A percentile compares a stretch with the other conserved stretches of the same genome.
Evolutionary conservation across 2,113 vertebrate genomes (phyloP).

Genomic region (Arenaria interpres): DNA sequence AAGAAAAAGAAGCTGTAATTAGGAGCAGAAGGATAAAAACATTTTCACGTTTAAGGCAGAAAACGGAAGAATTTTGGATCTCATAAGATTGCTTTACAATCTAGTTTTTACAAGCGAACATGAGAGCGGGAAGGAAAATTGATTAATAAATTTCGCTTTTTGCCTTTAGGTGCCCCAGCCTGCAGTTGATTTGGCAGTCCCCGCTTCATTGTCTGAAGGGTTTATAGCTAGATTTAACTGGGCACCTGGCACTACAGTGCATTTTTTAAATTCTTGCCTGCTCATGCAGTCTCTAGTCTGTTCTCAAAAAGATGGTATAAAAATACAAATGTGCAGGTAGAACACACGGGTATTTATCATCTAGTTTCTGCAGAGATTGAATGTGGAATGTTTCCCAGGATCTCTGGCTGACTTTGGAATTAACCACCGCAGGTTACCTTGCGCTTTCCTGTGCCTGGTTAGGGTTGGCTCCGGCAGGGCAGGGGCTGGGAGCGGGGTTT

Average conservation of each 20-base stretch:
- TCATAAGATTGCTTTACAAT: conserved; percentile 6
- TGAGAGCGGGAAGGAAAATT: conserved; percentile 59
- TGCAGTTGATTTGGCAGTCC: conserved; percentile 67
- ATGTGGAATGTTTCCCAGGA: neutral
- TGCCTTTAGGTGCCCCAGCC: conserved; percentile 59
- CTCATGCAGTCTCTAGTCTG: neutral
- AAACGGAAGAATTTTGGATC: conserved; percentile 49
- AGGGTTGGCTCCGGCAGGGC: neutral
- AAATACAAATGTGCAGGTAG: neutral
- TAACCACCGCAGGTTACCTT: neutral
- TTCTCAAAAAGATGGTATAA: neutral
- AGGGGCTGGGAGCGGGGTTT: neutral
- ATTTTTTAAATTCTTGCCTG: conserved; percentile 9
- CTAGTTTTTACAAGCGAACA: conserved; percentile 18
- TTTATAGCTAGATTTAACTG: conserved; percentile 54
- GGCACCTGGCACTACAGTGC: conserved; percentile 25
- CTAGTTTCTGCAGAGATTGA: neutral
- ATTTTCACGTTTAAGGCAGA: conserved; percentile 38
- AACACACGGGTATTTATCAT: neutral
- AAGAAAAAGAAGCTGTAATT: conserved; percentile 75
- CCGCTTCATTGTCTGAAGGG: conserved; percentile 41
- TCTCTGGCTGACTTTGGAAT: neutral
- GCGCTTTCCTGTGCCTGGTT: neutral
- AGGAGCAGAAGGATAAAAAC: conserved; percentile 73
- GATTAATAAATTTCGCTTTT: conserved; percentile 63